Evolutionary conservation across 2,797 vertebrate species (phyloP).

Genomic region (Clarias platycephalus): DNA sequence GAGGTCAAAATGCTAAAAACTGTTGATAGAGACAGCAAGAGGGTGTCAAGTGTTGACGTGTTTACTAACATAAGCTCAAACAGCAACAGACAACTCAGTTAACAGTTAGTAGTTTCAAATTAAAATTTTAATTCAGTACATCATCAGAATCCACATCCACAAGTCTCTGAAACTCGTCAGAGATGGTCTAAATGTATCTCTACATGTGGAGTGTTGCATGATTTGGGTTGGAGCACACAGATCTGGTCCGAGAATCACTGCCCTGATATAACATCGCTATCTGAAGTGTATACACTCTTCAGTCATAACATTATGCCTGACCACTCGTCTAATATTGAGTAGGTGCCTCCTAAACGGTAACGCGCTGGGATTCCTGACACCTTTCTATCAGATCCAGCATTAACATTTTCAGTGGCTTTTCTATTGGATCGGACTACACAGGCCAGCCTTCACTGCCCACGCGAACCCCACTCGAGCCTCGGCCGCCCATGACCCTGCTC

Average conservation of each 20-base stretch:
- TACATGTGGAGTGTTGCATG: background rate
- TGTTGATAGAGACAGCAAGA: background rate
- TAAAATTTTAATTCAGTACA: no score
- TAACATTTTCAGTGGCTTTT: no score
- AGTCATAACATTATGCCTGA: no score
- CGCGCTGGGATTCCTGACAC: no score
- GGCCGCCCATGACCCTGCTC: no score
- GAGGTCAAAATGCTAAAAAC: background rate
- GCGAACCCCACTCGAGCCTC: no score
- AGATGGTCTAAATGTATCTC: background rate
- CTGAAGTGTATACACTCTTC: background rate
- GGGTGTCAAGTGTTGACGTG: background rate
- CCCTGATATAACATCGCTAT: background rate
- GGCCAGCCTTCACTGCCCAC: no score
- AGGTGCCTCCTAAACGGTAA: no score
- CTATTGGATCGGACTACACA: no score
- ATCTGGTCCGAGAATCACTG: background rate
- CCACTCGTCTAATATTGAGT: no score
- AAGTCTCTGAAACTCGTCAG: background rate
- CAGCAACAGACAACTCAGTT: slow-evolving; percentile 28
- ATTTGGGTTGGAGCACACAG: background rate
- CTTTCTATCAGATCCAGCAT: no score
- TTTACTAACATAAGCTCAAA: background rate
- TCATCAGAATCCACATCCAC: background rate
- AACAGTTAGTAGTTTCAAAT: background rate